Percentiles rank a stretch among this genome's conserved stretches.
phyloP scores from a whole-genome alignment of 2,888 invertebrate genomes.

The Xanthorhoe spadicearia region DNA sequence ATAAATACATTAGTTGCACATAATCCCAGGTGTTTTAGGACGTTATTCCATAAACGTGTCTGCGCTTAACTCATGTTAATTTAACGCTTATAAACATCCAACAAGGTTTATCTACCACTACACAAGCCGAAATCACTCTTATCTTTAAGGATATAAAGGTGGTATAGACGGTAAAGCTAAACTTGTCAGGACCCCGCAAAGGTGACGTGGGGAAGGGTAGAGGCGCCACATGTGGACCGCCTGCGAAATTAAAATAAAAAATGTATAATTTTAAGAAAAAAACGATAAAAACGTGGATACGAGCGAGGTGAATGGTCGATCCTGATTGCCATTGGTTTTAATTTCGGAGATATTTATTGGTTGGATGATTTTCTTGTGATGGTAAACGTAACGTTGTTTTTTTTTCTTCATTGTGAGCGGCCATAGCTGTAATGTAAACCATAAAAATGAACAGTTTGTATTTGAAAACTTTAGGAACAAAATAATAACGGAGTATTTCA shows the following conservation, averaged over 20 bases:
- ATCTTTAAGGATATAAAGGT: constrained; percentile 12
- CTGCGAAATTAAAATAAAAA: constrained; percentile 68
- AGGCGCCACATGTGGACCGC: constrained; percentile 74
- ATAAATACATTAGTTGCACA: constrained; percentile 59
- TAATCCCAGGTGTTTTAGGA: constrained; percentile 68
- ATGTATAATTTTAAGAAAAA: constrained; percentile 56
- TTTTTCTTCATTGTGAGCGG: neutral
- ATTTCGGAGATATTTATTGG: constrained; percentile 7
- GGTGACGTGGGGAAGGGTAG: constrained; percentile 64
- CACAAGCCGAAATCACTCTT: constrained; percentile 31
- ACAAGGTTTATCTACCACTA: constrained; percentile 10
- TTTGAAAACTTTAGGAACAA: no score
- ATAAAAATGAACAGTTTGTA: no score
- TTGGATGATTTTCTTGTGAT: neutral
- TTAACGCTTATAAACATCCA: constrained; percentile 58
- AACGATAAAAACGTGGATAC: constrained; percentile 51
- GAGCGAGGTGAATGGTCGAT: constrained; percentile 64
- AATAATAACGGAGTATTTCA: no score
- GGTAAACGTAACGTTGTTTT: neutral
- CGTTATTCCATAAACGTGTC: constrained; percentile 71
- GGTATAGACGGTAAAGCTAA: constrained; percentile 9
- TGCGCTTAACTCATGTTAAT: constrained; percentile 66
- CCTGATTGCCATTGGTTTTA: constrained; percentile 17
- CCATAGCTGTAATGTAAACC: neutral
- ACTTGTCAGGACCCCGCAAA: constrained; percentile 44